Evolutionary conservation across 1,140 invertebrate genomes (phyloP).

Genomic region (Harlomillsia oculata): DNA sequence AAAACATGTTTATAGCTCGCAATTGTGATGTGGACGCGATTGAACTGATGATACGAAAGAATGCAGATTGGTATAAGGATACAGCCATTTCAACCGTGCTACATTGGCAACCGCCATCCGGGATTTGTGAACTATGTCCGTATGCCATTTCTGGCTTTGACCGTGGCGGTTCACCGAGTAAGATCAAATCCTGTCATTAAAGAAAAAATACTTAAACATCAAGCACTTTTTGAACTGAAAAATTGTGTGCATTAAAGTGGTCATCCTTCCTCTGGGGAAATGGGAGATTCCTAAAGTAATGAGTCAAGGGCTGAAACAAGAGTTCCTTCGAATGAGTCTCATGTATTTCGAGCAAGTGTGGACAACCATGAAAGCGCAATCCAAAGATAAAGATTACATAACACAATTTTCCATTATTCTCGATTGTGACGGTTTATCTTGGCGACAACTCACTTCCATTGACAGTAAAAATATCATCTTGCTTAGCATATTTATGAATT

Average conservation of each 20-base stretch:
- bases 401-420: slow-evolving; percentile 4
- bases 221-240: too few species aligned
- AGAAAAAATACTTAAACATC: not conserved
- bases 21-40: too few species aligned
- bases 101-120: not conserved
- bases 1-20: too few species aligned
- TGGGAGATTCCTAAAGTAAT: slow-evolving; percentile 13
- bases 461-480: not conserved
- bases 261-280: slow-evolving; percentile 8
- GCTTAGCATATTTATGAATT: too few species aligned
- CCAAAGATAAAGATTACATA: slow-evolving; percentile 2
- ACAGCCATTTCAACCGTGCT: not conserved
- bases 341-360: slow-evolving; percentile 11
- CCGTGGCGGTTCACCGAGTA: too few species aligned
- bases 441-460: slow-evolving; percentile 5
- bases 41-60: too few species aligned
- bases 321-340: not conserved
- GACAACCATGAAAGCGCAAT: slow-evolving; percentile 3
- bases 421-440: slow-evolving; percentile 1
- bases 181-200: too few species aligned
- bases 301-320: slow-evolving; percentile 1
- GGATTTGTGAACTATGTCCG: not conserved
- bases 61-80: not conserved
- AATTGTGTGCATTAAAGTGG: not conserved
- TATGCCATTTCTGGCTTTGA: too few species aligned